These are phyloP conservation scores for Apteryx mantelli DNA, from an alignment of 2,113 vertebrate species.

Conservation along the genomic window DNA sequence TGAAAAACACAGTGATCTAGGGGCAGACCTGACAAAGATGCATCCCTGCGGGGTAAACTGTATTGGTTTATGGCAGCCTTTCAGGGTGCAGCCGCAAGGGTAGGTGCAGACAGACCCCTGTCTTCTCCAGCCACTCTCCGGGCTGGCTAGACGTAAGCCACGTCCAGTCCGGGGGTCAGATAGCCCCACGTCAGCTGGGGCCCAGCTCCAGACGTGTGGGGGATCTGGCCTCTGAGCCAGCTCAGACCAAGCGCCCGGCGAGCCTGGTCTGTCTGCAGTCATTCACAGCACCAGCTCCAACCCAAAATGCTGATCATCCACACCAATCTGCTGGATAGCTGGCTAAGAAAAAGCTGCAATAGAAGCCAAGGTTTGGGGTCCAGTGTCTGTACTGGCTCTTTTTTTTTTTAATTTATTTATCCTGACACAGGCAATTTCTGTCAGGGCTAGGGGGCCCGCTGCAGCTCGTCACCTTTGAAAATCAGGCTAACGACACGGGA, in stretches of 20 bases:
- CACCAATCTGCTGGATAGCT: neutral
- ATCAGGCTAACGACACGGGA: neutral
- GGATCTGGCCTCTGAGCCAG: neutral
- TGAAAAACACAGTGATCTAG: neutral
- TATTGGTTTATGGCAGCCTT: neutral
- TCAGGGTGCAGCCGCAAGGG: neutral
- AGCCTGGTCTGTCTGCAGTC: neutral
- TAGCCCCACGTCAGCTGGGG: accelerated
- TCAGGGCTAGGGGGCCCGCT: neutral
- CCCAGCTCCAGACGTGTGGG: neutral
- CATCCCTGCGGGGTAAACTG: neutral
- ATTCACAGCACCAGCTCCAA: neutral
- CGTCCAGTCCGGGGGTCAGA: neutral
- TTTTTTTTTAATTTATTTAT: neutral
- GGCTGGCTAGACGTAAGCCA: neutral
- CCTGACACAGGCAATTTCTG: neutral
- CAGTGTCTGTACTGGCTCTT: neutral
- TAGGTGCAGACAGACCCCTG: neutral
- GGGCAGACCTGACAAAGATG: neutral
- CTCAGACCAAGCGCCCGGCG: neutral
- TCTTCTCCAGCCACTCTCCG: neutral
- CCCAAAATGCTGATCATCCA: neutral
- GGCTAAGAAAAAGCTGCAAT: neutral
- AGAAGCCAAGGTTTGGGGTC: neutral
- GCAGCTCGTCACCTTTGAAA: neutral